A percentile compares a stretch with the other conserved stretches of the same genome.
phyloP scores from a whole-genome alignment of 1,140 invertebrate species.

The Drosophila miranda region DNA sequence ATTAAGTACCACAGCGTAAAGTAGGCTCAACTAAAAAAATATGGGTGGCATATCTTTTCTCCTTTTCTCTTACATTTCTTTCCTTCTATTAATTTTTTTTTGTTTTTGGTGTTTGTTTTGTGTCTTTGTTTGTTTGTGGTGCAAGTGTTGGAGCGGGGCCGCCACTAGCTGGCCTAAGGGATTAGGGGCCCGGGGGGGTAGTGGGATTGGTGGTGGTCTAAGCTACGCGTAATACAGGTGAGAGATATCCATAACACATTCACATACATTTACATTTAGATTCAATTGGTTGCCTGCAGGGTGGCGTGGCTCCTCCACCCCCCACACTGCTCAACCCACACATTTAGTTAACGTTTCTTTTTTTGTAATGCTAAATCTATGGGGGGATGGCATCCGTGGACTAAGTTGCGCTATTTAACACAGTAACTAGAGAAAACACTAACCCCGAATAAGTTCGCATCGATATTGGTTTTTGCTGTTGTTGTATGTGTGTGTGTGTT shows the following conservation, averaged over 20 bases:
- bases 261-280: slow-evolving; percentile 60
- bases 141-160: slow-evolving; percentile 2
- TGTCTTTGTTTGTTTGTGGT: slow-evolving; percentile 52
- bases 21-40: slow-evolving; percentile 65
- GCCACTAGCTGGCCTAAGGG: slow-evolving; percentile 13
- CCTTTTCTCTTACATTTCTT: slow-evolving; percentile 16
- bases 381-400: slow-evolving; percentile 32
- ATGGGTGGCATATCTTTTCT: slow-evolving; percentile 45
- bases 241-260: slow-evolving; percentile 58
- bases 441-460: slow-evolving; percentile 36
- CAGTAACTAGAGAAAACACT: slow-evolving; percentile 71
- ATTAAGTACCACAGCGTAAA: slow-evolving; percentile 75
- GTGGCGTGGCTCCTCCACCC: neutral
- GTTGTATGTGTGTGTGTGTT: slow-evolving; percentile 20
- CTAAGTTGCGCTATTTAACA: slow-evolving; percentile 75
- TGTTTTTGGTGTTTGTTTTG: slow-evolving; percentile 46
- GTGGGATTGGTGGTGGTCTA: neutral
- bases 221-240: slow-evolving; percentile 14
- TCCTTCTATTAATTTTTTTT: slow-evolving; percentile 9
- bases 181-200: slow-evolving; percentile 1
- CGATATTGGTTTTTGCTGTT: neutral
- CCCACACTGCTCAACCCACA: slow-evolving; percentile 22
- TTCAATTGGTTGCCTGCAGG: slow-evolving; percentile 20
- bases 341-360: slow-evolving; percentile 25
- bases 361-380: slow-evolving; percentile 43